Evolutionary conservation across 2,797 vertebrate species (phyloP).

Genomic region (Karalla daura): DNA sequence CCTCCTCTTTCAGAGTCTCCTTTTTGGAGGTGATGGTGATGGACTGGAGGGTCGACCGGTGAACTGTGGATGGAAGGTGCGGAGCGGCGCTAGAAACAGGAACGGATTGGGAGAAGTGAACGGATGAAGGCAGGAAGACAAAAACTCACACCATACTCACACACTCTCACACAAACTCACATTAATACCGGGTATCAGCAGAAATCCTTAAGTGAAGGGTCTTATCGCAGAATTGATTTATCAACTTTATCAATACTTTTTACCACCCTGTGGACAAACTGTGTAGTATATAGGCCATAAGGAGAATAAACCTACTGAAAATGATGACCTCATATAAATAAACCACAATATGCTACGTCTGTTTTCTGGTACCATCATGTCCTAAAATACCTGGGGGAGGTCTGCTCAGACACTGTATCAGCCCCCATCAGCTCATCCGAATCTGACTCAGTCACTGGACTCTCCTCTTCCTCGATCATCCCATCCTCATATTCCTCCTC

Average conservation of each 20-base stretch:
- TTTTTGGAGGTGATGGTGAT: slow-evolving; percentile 74
- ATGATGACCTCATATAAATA: background rate
- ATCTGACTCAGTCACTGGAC: slow-evolving; percentile 79
- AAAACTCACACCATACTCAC: no score
- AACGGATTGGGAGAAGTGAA: slow-evolving; percentile 49
- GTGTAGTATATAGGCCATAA: background rate
- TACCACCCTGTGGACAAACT: no score
- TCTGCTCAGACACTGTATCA: slow-evolving; percentile 66
- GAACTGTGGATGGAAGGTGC: slow-evolving; percentile 48
- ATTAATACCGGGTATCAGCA: no score
- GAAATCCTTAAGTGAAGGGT: no score
- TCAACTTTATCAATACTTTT: no score
- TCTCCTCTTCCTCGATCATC: slow-evolving; percentile 66
- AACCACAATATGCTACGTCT: slow-evolving; percentile 2
- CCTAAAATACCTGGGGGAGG: slow-evolving; percentile 79
- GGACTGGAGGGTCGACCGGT: slow-evolving; percentile 70
- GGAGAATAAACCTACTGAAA: slow-evolving; percentile 15
- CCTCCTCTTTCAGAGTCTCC: slow-evolving; percentile 48
- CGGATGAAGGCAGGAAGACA: slow-evolving; percentile 21
- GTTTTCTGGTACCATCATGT: slow-evolving; percentile 16
- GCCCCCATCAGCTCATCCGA: slow-evolving; percentile 78
- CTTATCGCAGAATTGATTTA: no score
- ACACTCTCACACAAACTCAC: no score
- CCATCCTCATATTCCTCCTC: slow-evolving; percentile 79
- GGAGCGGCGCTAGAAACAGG: slow-evolving; percentile 56